phyloP scores from a whole-genome alignment of 2,797 vertebrate genomes.

The Steatocranus sp. region DNA sequence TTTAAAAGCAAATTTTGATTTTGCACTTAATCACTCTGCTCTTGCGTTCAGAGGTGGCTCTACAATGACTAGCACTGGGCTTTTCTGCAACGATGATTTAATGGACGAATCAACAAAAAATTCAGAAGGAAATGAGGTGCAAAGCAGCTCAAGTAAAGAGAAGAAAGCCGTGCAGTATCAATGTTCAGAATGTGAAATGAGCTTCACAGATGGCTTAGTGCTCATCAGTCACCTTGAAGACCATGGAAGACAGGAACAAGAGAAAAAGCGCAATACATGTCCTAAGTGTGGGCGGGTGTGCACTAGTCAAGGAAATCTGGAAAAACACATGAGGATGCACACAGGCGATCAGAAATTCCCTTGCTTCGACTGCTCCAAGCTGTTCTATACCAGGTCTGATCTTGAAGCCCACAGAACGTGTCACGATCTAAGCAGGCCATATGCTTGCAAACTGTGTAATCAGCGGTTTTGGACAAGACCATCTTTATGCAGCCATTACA shows the following conservation, averaged over 20 bases:
- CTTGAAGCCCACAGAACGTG: slow-evolving; percentile 62
- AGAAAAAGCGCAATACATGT: slow-evolving; percentile 62
- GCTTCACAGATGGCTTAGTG: slow-evolving; percentile 79
- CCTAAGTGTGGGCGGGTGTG: slow-evolving; percentile 60
- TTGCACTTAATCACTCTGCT: slow-evolving; percentile 52
- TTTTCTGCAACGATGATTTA: slow-evolving; percentile 62
- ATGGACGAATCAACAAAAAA: slow-evolving; percentile 6
- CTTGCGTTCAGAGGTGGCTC: slow-evolving; percentile 58
- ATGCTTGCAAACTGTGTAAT: slow-evolving; percentile 63
- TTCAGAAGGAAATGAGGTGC: not conserved
- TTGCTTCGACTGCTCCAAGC: slow-evolving; percentile 63
- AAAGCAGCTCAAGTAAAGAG: slow-evolving; percentile 16
- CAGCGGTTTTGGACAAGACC: slow-evolving; percentile 61
- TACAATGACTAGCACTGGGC: slow-evolving; percentile 53
- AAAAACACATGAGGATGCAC: slow-evolving; percentile 71
- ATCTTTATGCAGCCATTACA: slow-evolving; percentile 62
- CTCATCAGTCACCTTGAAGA: slow-evolving; percentile 82
- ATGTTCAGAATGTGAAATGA: slow-evolving; percentile 79
- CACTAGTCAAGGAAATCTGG: slow-evolving; percentile 44
- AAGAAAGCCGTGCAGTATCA: slow-evolving; percentile 72
- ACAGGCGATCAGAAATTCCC: slow-evolving; percentile 5
- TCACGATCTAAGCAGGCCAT: slow-evolving; percentile 67
- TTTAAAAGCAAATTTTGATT: slow-evolving; percentile 59
- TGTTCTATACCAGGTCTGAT: slow-evolving; percentile 45
- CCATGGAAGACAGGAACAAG: slow-evolving; percentile 74